Evolutionary conservation across 2,113 vertebrate species (phyloP), one percentile per base, ranked within the genome.

Genomic region (Phoxinus phoxinus): DNA sequence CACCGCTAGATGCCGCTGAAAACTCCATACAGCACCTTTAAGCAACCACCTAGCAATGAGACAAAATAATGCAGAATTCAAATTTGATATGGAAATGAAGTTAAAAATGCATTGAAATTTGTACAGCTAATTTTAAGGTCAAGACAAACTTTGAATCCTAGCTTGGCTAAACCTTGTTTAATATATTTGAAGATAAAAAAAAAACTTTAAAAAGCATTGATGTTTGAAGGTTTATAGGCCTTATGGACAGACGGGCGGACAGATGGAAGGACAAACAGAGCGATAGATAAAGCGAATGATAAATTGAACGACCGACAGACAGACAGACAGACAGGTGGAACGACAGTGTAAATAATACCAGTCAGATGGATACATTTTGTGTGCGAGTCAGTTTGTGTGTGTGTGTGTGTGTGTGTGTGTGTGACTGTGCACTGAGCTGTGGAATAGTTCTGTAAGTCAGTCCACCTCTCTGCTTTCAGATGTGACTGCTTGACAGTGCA

Each of bases 401-500:
- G 63, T 67, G 27, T 19, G 61, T 58, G 56, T 58, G 56, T 58
- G 48, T 21, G 21, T 23, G 56, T 58, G 56, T 23, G 56, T 51
- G 59, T 61, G n/a, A n/a, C n/a, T n/a, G n/a, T n/a, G 51, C 77
- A 48, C 77, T 81, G 77, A 86, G 78, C 78, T 86, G 69, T 86
- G 78, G 69, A 81, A 81, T 81, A 81, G 78, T 53, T 21, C 69
- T 80, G 67, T 82, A 69, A 48, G 25, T 35, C 79, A 48, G 79
- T 81, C 65, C 27, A 41, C 30, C 25, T 10, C 48, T 85, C 27
- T 3, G 8, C 23, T 79, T 69, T 85, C n/a, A 79, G 65, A 48
- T 53, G 35, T 86, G 77, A 63, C 76, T 63, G 78, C 63, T 82
- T 82, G 85, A 74, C 67, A 73, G 37, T 46, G 35, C 19, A 3